These are phyloP conservation scores for Heliconius nattereri DNA, from an alignment of 1,140 invertebrate species.

Conservation along the genomic window DNA sequence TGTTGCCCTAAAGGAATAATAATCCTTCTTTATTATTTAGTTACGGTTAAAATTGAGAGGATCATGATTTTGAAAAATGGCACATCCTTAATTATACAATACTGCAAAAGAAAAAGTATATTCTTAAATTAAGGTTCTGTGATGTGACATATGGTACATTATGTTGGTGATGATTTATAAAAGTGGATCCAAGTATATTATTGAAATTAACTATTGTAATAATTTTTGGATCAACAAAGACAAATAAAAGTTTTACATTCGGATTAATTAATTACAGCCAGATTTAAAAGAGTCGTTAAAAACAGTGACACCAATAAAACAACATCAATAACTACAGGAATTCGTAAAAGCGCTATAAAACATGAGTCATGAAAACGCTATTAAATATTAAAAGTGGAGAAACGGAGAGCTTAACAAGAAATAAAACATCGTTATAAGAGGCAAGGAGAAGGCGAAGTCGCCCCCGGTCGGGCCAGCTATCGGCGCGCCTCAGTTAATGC, in stretches of 20 bases:
- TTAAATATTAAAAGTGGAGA: constrained; percentile 82
- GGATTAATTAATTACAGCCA: constrained; percentile 14
- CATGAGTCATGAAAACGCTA: constrained; percentile 79
- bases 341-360: constrained; percentile 79
- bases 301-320: constrained; percentile 64
- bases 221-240: neutral
- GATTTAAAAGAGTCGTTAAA: constrained; percentile 40
- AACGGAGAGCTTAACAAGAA: constrained; percentile 81
- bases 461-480: constrained; percentile 75
- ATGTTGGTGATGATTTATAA: neutral
- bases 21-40: constrained; percentile 68
- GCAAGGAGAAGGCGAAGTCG: constrained; percentile 70
- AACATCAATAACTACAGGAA: constrained; percentile 73
- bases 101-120: neutral
- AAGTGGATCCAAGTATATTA: neutral
- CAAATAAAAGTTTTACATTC: neutral
- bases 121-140: neutral
- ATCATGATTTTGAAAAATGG: neutral
- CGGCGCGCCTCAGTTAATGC: constrained; percentile 80
- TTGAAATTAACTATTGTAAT: neutral
- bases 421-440: constrained; percentile 80
- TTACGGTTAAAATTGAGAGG: constrained; percentile 59
- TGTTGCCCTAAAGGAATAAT: constrained; percentile 53
- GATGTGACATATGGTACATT: constrained; percentile 19
- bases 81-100: constrained; percentile 18